These are phyloP conservation scores for Laticauda colubrina DNA, from an alignment of 2,113 vertebrate species.

Conservation along the genomic window DNA sequence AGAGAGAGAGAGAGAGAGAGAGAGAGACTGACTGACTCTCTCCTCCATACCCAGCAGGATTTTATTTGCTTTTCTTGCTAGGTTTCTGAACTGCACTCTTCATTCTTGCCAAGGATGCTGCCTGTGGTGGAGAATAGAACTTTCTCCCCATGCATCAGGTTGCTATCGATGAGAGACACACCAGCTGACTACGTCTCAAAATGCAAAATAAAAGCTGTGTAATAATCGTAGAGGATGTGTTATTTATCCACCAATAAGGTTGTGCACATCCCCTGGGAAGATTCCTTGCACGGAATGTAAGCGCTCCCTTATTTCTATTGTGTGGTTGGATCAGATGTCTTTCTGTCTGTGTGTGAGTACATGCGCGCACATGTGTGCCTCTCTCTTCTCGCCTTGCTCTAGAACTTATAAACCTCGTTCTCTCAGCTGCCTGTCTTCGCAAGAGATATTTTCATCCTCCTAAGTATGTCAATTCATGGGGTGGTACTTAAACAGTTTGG, in stretches of 20 bases:
- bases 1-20: no score
- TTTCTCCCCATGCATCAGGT: slow-evolving; percentile 30
- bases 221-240: neutral
- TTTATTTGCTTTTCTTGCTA: slow-evolving; percentile 5
- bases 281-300: neutral
- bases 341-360: neutral
- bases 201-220: slow-evolving; percentile 8
- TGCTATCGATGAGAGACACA: slow-evolving; percentile 44
- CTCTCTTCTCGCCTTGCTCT: slow-evolving; percentile 18
- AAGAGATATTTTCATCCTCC: slow-evolving; percentile 49
- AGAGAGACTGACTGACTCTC: no score
- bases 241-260: no score
- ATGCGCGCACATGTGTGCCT: neutral
- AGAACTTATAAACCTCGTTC: neutral
- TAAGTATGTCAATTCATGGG: slow-evolving; percentile 31
- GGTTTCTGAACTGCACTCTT: neutral
- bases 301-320: neutral
- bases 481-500: slow-evolving; percentile 56
- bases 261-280: neutral
- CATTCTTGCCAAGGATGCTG: neutral
- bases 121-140: slow-evolving; percentile 16
- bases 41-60: slow-evolving; percentile 10
- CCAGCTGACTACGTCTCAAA: slow-evolving; percentile 33
- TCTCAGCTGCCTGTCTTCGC: slow-evolving; percentile 42
- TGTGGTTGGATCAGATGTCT: accelerated